Base-by-base conservation (phyloP, 2,888 invertebrate genomes). In the Yponomeuta evonymella region DNA sequence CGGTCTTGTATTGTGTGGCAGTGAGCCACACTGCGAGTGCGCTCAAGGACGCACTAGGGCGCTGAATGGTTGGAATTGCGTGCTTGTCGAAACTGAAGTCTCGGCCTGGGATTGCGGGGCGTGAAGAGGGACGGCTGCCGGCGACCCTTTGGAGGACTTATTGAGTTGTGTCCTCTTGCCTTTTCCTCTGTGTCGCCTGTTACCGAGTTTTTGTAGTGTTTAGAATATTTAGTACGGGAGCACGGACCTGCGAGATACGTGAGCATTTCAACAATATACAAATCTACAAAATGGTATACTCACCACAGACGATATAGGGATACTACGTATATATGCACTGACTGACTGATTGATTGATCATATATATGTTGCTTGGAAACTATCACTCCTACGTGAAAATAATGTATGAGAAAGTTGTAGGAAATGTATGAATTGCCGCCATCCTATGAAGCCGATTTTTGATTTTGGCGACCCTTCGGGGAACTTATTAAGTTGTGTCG, bases 131-230 rank as follows among this genome's bases (percentile, higher is more conserved):
- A 6, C 29, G 70, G 43, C 67, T 36, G 51, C 23, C 63, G 65
- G 66, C 63, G 66, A 70, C 71, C 71, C 43, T 71, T 70, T 69
- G 5, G 51, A 71, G 66, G 23, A 70, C 48, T 36, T 62, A 62
- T 70, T 66, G 69, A 71, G 69, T 70, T 71, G 69, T 65, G 33
- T 65, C 65, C 33, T 33, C 65, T 65, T 65, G 65, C 65, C 15
- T 65, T 65, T 65, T 65, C 65, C 65, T 65, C 33, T 30, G 30
- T 65, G 65, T 65, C 33, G 65, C 65, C 51, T 51, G 43, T 43
- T 43, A 43, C 43, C 43, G 51, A 58, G 51, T 58, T 58, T 58
- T 58, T 58, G 12, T 43, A 43, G 43, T 43, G 43, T 43, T 43
- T 43, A 43, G 43, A 43, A 43, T 43, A 43, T 9, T 43, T 43